Evolutionary conservation across 2,888 invertebrate genomes (phyloP).

Genomic region (Pheosia gnoma): DNA sequence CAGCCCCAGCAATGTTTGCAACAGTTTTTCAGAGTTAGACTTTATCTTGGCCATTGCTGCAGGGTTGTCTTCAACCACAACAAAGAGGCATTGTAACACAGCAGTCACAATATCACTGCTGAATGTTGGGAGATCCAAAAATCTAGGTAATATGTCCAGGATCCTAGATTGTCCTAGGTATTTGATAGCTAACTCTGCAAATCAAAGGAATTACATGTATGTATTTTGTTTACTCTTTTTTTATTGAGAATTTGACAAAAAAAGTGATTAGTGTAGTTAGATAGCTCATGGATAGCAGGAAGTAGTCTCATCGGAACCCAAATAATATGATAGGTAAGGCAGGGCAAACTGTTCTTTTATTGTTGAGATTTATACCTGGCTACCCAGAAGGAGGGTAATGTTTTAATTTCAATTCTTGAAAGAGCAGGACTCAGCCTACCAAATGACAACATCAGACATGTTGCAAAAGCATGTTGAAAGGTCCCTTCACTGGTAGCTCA

Average conservation of each 20-base stretch:
- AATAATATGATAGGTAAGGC: too few relatives aligned
- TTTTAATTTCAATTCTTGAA: too few relatives aligned
- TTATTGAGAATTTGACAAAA: not conserved
- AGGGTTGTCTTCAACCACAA: conserved; percentile 88
- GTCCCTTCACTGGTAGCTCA: too few relatives aligned
- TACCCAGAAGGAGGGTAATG: too few relatives aligned
- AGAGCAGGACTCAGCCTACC: too few relatives aligned
- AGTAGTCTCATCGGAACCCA: too few relatives aligned
- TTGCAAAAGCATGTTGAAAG: too few relatives aligned
- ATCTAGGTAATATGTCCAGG: conserved; percentile 84
- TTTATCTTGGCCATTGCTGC: conserved; percentile 82
- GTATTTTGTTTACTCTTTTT: not conserved
- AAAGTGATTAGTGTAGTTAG: too few relatives aligned
- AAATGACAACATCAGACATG: too few relatives aligned
- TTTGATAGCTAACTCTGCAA: conserved; percentile 84
- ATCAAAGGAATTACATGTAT: conserved; percentile 9
- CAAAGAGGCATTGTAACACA: conserved; percentile 87
- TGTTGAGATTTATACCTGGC: too few relatives aligned
- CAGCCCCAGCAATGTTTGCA: conserved; percentile 67
- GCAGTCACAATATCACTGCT: conserved; percentile 83
- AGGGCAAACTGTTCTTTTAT: too few relatives aligned
- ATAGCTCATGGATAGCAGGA: too few relatives aligned
- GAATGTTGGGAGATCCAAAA: conserved; percentile 83
- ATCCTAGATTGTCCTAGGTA: conserved; percentile 86
- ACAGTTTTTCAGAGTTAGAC: conserved; percentile 69